These are phyloP conservation scores for Salvator merianae DNA, from an alignment of 2,113 vertebrate species.

Conservation along the genomic window DNA sequence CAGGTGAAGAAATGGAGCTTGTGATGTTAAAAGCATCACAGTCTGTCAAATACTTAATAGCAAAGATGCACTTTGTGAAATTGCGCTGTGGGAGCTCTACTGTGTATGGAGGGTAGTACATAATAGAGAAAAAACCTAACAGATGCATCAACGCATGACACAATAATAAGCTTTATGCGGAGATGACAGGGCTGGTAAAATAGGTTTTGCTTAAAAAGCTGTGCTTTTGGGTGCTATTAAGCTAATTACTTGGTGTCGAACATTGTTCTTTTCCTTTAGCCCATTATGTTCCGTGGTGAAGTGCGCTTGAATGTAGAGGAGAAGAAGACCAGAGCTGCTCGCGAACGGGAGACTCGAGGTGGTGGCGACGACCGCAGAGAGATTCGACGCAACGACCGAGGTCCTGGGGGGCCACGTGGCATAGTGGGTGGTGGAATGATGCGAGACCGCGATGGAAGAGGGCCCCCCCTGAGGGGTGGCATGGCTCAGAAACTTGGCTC, in stretches of 20 bases:
- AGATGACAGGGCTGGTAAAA: not conserved
- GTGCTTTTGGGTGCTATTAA: rapidly evolving
- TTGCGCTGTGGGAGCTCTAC: no score
- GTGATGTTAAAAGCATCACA: no score
- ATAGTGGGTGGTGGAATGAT: slow-evolving; percentile 92
- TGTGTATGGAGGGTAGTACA: no score
- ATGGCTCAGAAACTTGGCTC: slow-evolving; percentile 90
- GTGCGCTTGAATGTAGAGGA: slow-evolving; percentile 98
- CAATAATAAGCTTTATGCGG: not conserved
- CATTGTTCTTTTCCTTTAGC: slow-evolving; percentile 72
- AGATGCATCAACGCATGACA: no score
- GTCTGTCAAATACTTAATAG: no score
- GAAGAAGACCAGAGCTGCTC: slow-evolving; percentile 93
- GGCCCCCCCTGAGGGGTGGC: slow-evolving; percentile 86
- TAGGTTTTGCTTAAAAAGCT: not conserved
- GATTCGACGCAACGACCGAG: slow-evolving; percentile 88
- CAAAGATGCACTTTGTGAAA: no score
- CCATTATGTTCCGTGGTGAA: slow-evolving; percentile 97
- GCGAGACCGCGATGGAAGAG: slow-evolving; percentile 90
- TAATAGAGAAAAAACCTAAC: no score
- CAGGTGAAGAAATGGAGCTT: no score
- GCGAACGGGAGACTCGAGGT: slow-evolving; percentile 88
- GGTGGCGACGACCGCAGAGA: slow-evolving; percentile 90
- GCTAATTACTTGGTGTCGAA: slow-evolving; percentile 42
- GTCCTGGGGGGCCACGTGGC: slow-evolving; percentile 87